Conservation (phyloP, 30 jellyfish, hydroid and myxozoan genomes). For the Hydractinia symbiolongicarpus region DNA sequence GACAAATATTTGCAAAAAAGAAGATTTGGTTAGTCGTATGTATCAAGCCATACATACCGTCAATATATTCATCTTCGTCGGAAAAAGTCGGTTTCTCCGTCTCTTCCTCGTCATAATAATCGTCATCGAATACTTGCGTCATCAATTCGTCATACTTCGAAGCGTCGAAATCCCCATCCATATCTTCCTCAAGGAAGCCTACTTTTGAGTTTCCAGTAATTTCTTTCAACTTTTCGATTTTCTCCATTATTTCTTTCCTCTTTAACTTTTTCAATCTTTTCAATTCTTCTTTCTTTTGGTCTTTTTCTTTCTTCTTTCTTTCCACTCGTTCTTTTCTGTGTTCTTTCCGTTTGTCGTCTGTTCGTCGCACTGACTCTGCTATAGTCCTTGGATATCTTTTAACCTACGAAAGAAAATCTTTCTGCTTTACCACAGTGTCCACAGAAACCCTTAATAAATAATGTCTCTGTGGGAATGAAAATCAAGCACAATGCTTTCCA, state of each 20-base stretch:
- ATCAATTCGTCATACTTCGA: slow-evolving; percentile 70
- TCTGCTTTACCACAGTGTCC: too few species aligned
- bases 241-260: slow-evolving; percentile 86
- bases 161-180: slow-evolving; percentile 92
- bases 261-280: slow-evolving; percentile 71
- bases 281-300: slow-evolving; percentile 59
- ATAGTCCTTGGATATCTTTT: slow-evolving; percentile 83
- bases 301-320: slow-evolving; percentile 82
- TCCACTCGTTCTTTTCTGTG: slow-evolving; percentile 78
- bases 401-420: slow-evolving; percentile 33
- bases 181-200: slow-evolving; percentile 90
- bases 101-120: slow-evolving; percentile 55
- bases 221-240: slow-evolving; percentile 82
- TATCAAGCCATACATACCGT: background rate
- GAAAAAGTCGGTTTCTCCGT: slow-evolving; percentile 66
- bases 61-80: slow-evolving; percentile 47
- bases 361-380: slow-evolving; percentile 71
- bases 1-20: too few species aligned
- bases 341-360: slow-evolving; percentile 65
- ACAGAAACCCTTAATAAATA: too few species aligned
- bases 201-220: slow-evolving; percentile 88
- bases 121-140: slow-evolving; percentile 68
- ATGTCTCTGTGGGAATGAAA: too few species aligned
- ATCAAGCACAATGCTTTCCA: too few species aligned
- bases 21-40: background rate